Evolutionary conservation across 37 sponge, comb jelly and placozoan species (phyloP).

Genomic region (Chondrosia reniformis): DNA sequence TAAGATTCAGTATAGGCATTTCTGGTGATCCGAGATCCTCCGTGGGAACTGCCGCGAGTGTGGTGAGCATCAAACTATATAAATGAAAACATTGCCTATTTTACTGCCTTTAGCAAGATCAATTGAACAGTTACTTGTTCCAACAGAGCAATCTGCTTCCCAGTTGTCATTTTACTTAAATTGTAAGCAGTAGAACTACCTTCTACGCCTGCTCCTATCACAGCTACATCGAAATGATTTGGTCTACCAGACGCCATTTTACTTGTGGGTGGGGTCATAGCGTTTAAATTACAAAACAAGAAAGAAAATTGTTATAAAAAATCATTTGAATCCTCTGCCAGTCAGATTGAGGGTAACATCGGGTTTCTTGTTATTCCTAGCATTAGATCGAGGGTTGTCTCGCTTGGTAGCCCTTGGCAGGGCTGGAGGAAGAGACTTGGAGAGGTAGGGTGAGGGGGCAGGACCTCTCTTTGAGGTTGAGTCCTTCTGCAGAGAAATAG

Average conservation of each 20-base stretch:
- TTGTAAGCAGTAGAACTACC: constrained; percentile 80
- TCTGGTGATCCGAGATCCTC: constrained; percentile 43
- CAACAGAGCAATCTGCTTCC: constrained; percentile 50
- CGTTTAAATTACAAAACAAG: too few species aligned
- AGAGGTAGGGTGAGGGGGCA: background rate
- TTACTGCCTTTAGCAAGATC: background rate
- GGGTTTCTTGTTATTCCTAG: too few species aligned
- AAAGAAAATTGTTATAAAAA: too few species aligned
- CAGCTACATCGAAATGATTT: constrained; percentile 47
- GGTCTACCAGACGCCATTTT: background rate
- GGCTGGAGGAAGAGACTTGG: background rate
- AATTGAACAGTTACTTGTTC: constrained; percentile 57
- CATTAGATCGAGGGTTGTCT: too few species aligned
- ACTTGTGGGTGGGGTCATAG: too few species aligned
- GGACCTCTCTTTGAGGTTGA: background rate
- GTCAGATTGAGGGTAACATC: too few species aligned
- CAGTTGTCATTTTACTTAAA: constrained; percentile 24
- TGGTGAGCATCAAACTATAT: constrained; percentile 30
- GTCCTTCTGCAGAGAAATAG: too few species aligned
- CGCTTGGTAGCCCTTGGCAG: too few species aligned
- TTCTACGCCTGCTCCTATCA: constrained; percentile 83
- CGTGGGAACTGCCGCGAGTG: constrained; percentile 53
- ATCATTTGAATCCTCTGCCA: too few species aligned
- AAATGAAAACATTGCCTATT: background rate
- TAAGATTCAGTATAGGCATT: constrained; percentile 19